Conservation (phyloP, 2,797 vertebrate genomes). For the Arremon brunneinucha region DNA sequence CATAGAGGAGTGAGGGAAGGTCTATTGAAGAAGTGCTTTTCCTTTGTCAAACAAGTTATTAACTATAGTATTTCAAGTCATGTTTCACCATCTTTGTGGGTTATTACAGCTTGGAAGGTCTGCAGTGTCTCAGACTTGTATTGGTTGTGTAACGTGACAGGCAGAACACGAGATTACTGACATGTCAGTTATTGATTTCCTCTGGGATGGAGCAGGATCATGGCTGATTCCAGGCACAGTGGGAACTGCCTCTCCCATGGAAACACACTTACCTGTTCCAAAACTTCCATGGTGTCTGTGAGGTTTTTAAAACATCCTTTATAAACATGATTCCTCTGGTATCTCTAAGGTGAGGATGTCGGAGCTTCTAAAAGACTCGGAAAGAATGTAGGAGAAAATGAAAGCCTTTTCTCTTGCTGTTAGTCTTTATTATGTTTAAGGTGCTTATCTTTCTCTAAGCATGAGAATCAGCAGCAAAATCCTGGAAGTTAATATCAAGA, state of each 20-base stretch:
- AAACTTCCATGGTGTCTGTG: neutral
- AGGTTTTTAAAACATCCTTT: neutral
- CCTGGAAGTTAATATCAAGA: neutral
- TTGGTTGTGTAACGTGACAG: neutral
- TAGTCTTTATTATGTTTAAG: neutral
- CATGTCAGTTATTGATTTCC: neutral
- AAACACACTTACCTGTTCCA: neutral
- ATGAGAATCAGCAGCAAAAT: neutral
- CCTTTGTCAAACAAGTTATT: neutral
- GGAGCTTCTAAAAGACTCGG: neutral
- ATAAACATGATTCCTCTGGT: neutral
- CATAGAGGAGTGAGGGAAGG: neutral
- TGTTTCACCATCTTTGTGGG: neutral
- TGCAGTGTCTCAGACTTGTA: neutral
- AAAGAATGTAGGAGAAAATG: neutral
- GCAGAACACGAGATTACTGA: neutral
- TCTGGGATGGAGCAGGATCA: neutral
- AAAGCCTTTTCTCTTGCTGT: neutral
- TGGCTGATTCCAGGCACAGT: neutral
- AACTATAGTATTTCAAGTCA: neutral
- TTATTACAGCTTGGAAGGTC: neutral
- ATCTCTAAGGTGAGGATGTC: neutral
- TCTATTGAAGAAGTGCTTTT: neutral
- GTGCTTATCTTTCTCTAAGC: neutral
- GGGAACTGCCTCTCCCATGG: neutral